Evolutionary conservation across 2,797 vertebrate species (phyloP).

Genomic region (Otolemur crassicaudatus): DNA sequence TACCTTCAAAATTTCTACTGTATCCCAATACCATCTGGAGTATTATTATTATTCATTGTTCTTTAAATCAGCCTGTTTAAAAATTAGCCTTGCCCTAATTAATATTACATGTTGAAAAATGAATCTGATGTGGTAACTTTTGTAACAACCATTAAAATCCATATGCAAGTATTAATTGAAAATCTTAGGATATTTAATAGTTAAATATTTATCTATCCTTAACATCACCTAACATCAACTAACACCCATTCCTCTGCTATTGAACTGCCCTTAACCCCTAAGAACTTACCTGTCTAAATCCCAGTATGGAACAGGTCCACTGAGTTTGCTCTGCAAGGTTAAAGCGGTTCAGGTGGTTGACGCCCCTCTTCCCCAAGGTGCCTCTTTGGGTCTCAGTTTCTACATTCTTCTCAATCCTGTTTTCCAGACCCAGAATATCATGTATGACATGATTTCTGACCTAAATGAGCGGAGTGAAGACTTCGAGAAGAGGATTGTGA

Average conservation of each 20-base stretch:
- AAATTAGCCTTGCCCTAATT: neutral
- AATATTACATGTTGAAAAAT: neutral
- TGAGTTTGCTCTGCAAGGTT: neutral
- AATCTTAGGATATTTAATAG: neutral
- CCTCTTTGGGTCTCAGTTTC: neutral
- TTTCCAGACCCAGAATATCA: conserved; percentile 98
- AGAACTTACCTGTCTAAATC: neutral
- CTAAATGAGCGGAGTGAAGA: conserved; percentile 98
- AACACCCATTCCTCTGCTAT: neutral
- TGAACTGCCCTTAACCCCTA: neutral
- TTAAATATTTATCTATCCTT: neutral
- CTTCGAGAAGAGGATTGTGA: conserved; percentile 99
- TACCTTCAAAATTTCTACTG: neutral
- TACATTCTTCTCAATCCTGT: conserved; percentile 60
- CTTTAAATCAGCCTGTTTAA: neutral
- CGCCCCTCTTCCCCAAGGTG: neutral
- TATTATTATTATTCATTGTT: neutral
- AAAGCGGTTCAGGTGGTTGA: neutral
- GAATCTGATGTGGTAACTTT: neutral
- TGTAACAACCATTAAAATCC: neutral
- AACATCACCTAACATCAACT: neutral
- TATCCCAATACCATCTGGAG: neutral
- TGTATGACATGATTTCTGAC: conserved; percentile 99
- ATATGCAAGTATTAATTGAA: neutral
- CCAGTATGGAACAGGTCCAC: neutral